These are phyloP conservation scores for Sycophila sp. DNA, from an alignment of 1,140 invertebrate genomes.

Conservation along the genomic window DNA sequence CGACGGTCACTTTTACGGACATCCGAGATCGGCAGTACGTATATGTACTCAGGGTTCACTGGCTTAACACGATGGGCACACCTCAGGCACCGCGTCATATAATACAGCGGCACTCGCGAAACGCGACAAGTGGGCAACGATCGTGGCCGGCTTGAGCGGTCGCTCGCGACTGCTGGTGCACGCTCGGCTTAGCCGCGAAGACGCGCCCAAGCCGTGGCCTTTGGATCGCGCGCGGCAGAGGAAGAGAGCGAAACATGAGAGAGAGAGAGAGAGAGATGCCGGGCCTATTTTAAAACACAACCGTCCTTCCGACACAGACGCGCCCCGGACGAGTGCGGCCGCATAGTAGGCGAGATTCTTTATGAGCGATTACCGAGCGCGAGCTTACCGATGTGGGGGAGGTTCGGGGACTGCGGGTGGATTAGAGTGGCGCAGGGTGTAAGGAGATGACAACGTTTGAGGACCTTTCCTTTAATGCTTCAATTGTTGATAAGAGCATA, in stretches of 20 bases:
- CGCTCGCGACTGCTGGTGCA: neutral
- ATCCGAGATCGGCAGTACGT: neutral
- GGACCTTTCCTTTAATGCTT: no score
- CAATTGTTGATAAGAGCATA: no score
- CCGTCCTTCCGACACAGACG: constrained; percentile 58
- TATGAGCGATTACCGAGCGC: no score
- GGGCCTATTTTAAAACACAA: constrained; percentile 63
- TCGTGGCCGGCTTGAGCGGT: neutral
- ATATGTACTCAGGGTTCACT: neutral
- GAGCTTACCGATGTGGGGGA: no score
- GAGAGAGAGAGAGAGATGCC: no score
- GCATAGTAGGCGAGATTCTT: neutral
- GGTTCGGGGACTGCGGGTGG: no score
- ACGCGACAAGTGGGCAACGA: no score
- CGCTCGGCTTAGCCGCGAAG: neutral
- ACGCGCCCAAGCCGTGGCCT: constrained; percentile 11
- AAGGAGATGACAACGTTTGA: no score
- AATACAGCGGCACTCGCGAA: neutral
- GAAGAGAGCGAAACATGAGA: no score
- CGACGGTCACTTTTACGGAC: neutral
- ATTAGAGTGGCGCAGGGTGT: no score
- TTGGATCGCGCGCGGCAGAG: constrained; percentile 22
- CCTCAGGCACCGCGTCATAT: no score
- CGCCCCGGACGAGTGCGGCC: constrained; percentile 25
- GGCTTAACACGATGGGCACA: neutral